Evolutionary conservation across 1,140 invertebrate species (phyloP).

Genomic region (Lepidurus packardi): DNA sequence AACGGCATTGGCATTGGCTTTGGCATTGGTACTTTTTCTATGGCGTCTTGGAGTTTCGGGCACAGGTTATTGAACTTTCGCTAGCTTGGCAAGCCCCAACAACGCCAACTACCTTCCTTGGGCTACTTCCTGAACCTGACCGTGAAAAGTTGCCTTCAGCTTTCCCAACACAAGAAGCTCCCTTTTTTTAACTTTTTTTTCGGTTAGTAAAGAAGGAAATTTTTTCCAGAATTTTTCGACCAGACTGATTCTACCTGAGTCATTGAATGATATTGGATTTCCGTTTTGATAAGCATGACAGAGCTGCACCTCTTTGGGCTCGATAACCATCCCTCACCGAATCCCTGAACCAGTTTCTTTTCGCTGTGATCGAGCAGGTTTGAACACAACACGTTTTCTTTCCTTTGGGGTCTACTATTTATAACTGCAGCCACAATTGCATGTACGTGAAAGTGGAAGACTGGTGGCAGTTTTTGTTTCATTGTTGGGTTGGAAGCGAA

Average conservation of each 20-base stretch:
- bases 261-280: not conserved
- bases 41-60: not conserved
- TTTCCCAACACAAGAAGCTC: not conserved
- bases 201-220: not conserved
- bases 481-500: too few relatives aligned
- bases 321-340: not conserved
- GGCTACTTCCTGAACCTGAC: constrained; percentile 17
- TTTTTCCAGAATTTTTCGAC: not conserved
- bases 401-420: too few relatives aligned
- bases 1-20: not conserved
- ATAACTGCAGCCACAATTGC: too few relatives aligned
- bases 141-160: constrained; percentile 9
- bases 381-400: too few relatives aligned
- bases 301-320: not conserved
- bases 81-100: constrained; percentile 9
- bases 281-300: not conserved
- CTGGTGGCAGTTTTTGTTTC: too few relatives aligned
- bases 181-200: not conserved
- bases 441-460: too few relatives aligned
- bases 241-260: not conserved
- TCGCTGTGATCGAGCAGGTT: not conserved
- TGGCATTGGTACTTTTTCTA: constrained; percentile 6
- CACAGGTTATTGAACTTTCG: constrained; percentile 31
- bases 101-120: not conserved
- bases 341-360: not conserved